These are phyloP conservation scores for Simalia tracyae DNA, from an alignment of 2,797 vertebrate genomes.

Conservation along the genomic window DNA sequence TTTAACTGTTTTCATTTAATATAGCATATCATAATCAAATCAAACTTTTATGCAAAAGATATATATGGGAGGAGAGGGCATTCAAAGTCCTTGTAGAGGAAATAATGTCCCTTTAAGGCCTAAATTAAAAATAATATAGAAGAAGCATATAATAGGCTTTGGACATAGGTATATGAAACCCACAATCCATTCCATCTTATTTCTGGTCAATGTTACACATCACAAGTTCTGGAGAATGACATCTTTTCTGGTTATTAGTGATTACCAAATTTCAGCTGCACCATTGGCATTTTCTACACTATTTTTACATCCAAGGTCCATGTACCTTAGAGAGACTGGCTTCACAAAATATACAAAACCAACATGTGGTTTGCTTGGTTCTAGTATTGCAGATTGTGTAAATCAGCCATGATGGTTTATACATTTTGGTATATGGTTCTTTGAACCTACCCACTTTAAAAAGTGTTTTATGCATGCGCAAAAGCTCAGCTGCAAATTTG, in stretches of 20 bases:
- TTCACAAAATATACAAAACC: not conserved
- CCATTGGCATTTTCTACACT: not conserved
- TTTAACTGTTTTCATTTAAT: not conserved
- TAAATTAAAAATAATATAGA: not conserved
- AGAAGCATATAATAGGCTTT: not conserved
- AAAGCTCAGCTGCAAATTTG: not conserved
- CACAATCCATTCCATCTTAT: not conserved
- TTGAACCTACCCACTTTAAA: not conserved
- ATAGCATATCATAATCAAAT: not conserved
- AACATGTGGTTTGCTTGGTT: not conserved
- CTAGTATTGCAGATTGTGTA: not conserved
- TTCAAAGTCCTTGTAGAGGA: not conserved
- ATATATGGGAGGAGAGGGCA: not conserved
- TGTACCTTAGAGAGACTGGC: not conserved
- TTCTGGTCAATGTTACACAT: not conserved
- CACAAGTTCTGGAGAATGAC: not conserved
- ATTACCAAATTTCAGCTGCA: not conserved
- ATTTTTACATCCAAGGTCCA: not conserved
- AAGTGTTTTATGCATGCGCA: not conserved
- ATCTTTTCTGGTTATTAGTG: not conserved
- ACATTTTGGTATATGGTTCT: not conserved
- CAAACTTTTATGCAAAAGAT: constrained; percentile 3
- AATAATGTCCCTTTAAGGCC: not conserved
- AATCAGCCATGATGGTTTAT: not conserved
- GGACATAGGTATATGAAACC: not conserved